phyloP scores from a whole-genome alignment of 2,113 vertebrate species.

The Gnathonemus echidnorhynchus region DNA sequence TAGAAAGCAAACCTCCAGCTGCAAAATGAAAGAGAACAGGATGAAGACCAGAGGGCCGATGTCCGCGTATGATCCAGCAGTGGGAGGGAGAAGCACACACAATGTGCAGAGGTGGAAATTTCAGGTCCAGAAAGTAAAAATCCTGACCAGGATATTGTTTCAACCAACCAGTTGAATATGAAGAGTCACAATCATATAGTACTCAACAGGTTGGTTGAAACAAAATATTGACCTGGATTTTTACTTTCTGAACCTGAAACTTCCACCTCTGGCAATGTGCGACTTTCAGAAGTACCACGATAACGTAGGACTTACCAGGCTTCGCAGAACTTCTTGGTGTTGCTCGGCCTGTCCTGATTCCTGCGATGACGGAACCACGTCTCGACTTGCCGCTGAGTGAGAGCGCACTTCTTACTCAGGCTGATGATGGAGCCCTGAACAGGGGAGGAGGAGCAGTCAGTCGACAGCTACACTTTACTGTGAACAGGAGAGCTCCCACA shows the following conservation, averaged over 20 bases:
- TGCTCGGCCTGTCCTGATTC: conserved; percentile 69
- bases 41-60: background rate
- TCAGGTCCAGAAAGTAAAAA: background rate
- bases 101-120: background rate
- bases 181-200: no score
- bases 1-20: conserved; percentile 88
- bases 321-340: conserved; percentile 84
- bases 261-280: background rate
- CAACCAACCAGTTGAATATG: no score
- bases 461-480: background rate
- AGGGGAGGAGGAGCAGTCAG: conserved; percentile 10
- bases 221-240: no score
- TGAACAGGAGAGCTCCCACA: background rate
- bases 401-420: conserved; percentile 66
- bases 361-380: conserved; percentile 76
- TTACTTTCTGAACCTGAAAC: no score
- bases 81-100: background rate
- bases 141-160: no score
- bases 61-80: background rate
- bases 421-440: conserved; percentile 50
- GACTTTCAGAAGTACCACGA: background rate
- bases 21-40: conserved; percentile 30
- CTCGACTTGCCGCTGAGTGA: conserved; percentile 66
- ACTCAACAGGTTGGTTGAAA: no score
- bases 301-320: conserved; percentile 65